Percentiles rank a stretch among this genome's conserved stretches.
Conservation (phyloP, 2,113 vertebrate species). For the Oxyura jamaicensis region DNA sequence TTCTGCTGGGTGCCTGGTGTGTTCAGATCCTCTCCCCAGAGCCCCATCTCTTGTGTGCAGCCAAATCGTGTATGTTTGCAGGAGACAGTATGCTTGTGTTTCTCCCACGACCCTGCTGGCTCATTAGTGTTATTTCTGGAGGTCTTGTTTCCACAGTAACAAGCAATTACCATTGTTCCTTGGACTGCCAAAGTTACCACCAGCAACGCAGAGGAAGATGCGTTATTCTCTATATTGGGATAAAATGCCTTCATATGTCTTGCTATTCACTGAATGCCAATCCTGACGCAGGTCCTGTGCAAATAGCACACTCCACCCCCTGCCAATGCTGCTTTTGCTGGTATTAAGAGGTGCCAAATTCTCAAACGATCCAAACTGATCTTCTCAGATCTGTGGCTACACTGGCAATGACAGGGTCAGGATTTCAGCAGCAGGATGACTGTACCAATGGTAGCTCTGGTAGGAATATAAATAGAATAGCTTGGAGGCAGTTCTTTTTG, state of each 20-base stretch:
- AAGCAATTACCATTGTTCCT: conserved; percentile 78
- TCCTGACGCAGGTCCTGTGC: conserved; percentile 70
- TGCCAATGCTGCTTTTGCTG: conserved; percentile 53
- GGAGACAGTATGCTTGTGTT: conserved; percentile 63
- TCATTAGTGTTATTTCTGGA: conserved; percentile 78
- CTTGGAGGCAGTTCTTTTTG: conserved; percentile 57
- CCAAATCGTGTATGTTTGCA: conserved; percentile 63
- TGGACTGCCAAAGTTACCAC: conserved; percentile 76
- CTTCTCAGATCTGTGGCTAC: conserved; percentile 31
- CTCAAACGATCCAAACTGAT: conserved; percentile 33
- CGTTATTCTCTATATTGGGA: conserved; percentile 75
- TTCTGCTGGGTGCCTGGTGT: background rate
- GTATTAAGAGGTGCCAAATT: conserved; percentile 51
- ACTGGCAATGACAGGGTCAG: conserved; percentile 30
- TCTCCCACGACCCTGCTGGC: conserved; percentile 70
- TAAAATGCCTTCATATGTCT: conserved; percentile 72
- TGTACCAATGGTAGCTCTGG: conserved; percentile 34
- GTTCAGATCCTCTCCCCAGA: conserved; percentile 4
- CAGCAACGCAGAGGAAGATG: conserved; percentile 73
- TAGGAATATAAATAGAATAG: conserved; percentile 62
- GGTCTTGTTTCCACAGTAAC: conserved; percentile 82
- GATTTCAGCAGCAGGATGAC: conserved; percentile 48
- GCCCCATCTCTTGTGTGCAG: conserved; percentile 6
- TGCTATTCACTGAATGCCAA: conserved; percentile 72
- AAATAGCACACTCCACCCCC: conserved; percentile 58